phyloP scores from a whole-genome alignment of 2,888 invertebrate genomes.

The Aphodius granarius region DNA sequence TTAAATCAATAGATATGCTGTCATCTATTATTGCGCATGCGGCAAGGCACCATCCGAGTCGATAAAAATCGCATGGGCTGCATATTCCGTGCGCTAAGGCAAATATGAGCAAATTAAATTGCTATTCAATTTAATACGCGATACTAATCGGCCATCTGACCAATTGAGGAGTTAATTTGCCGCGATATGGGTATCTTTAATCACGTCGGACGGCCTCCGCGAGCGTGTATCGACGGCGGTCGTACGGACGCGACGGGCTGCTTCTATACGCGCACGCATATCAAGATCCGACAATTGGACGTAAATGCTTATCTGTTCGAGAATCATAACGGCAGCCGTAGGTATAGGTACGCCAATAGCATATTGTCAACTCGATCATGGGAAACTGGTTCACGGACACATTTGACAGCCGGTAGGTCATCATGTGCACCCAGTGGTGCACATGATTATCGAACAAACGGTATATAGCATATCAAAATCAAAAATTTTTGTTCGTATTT shows the following conservation, averaged over 20 bases:
- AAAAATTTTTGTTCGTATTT: too few relatives aligned
- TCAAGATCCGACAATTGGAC: background rate
- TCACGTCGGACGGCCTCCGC: background rate
- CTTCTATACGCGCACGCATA: background rate
- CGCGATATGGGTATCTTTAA: background rate
- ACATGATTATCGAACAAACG: too few relatives aligned
- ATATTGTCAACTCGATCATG: background rate
- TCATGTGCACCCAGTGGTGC: too few relatives aligned
- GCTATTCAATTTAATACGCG: background rate
- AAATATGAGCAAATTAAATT: background rate
- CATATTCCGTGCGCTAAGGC: background rate
- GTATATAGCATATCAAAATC: too few relatives aligned
- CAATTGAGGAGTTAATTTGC: background rate
- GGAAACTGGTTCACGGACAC: background rate
- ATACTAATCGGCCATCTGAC: background rate
- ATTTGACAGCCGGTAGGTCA: background rate
- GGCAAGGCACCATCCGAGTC: too few relatives aligned
- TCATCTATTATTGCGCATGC: too few relatives aligned
- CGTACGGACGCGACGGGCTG: background rate
- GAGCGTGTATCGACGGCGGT: background rate
- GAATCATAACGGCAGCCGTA: background rate
- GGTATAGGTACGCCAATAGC: background rate
- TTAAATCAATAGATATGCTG: too few relatives aligned
- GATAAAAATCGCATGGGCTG: background rate
- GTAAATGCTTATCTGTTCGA: background rate